A percentile compares a stretch with the other conserved stretches of the same genome.
phyloP scores from a whole-genome alignment of 2,113 vertebrate species.

The Cryptomyrus ogoouensis region DNA sequence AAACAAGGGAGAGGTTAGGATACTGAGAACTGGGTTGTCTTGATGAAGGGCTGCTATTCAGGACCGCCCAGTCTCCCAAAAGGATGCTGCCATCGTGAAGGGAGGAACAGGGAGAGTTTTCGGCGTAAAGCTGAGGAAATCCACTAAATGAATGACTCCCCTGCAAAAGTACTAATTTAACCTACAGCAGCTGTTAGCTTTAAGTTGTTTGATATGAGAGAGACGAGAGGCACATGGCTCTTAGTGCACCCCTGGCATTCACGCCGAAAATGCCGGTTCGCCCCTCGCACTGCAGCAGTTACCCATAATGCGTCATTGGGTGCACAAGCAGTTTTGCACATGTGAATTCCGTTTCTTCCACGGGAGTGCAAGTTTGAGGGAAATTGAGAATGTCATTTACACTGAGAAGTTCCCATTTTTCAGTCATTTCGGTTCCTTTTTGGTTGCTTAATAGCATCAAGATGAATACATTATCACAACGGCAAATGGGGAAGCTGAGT shows the following conservation, averaged over 20 bases:
- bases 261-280: neutral
- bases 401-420: constrained; percentile 38
- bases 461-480: constrained; percentile 35
- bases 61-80: neutral
- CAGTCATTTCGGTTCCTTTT: constrained; percentile 34
- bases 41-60: neutral
- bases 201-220: neutral
- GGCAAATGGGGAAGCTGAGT: constrained; percentile 46
- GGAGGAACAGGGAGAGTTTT: neutral
- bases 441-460: constrained; percentile 44
- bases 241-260: neutral
- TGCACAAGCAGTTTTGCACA: neutral
- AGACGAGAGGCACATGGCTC: neutral
- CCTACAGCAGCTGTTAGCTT: neutral
- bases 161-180: neutral
- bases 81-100: neutral
- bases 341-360: neutral
- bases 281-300: neutral
- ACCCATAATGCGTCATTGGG: neutral
- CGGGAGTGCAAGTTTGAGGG: constrained; percentile 28
- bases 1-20: constrained; percentile 28
- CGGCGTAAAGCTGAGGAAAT: neutral
- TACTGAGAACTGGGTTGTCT: constrained; percentile 21
- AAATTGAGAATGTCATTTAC: constrained; percentile 50
- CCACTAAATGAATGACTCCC: neutral